Evolutionary conservation across 1,140 invertebrate genomes (phyloP), one percentile per base, ranked within the genome.

Genomic region (Onthophagus taurus): DNA sequence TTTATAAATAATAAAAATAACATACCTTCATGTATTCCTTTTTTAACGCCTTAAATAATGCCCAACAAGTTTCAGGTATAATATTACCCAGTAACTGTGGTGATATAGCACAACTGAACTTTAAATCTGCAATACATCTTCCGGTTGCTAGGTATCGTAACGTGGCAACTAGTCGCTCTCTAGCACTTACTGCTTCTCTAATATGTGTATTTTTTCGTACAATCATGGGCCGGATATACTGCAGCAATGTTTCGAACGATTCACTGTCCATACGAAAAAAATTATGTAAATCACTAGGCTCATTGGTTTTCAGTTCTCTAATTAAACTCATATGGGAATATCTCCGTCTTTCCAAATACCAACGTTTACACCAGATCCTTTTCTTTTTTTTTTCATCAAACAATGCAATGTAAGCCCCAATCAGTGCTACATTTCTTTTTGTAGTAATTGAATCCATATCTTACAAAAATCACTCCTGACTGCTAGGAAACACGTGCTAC

Each of bases 41-140:
- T 30, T 45, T 33, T 6, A 58, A 42, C 29, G 48, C 37, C 49
- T 43, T 31, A n/a, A 42, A 45, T 14, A 61, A 48, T 12, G 59
- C 55, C 9, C 41, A 11, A 55, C 55, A 60, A 20, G 55, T 64
- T 59, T 66, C 60, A 17, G 60, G 59, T 42, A 63, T 62, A 34
- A 58, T 61, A 50, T 43, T 43, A 11, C 53, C 39, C 30, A 63
- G 45, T 12, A 60, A 57, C 47, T 64, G 59, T 39, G 58, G 55
- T 36, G 61, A 66, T 45, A 66, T 64, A n/a, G 58, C 47, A 44
- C 53, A 48, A 29, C 54, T 59, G 57, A 56, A 65, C 54, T 64
- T 59, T 16, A 66, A 44, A 53, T 68, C 58, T 53, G 61, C 56
- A 42, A 53, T 30, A n/a, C 24, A 42, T 4, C 29, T 30, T 31